Conservation (phyloP, 2,113 vertebrate species). For the Cyanistes caeruleus region DNA sequence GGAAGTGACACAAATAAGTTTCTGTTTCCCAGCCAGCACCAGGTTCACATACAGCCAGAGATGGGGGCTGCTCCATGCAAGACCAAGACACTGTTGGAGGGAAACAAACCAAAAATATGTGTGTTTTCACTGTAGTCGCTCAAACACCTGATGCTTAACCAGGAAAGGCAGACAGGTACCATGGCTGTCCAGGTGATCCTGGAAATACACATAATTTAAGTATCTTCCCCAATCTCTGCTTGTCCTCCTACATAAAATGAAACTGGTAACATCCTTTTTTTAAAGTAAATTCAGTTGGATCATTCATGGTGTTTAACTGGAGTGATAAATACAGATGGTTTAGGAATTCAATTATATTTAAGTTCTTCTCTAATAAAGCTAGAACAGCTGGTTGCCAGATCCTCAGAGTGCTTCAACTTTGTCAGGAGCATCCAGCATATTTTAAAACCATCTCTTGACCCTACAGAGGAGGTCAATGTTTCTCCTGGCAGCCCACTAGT, state of each 20-base stretch:
- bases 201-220: background rate
- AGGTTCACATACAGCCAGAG: background rate
- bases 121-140: background rate
- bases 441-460: conserved; percentile 79
- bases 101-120: background rate
- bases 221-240: background rate
- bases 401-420: conserved; percentile 58
- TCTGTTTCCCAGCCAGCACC: background rate
- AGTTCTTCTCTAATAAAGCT: conserved; percentile 73
- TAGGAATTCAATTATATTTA: conserved; percentile 72
- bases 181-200: background rate
- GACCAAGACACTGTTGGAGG: background rate
- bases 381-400: conserved; percentile 84
- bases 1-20: background rate
- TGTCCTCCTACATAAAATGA: conserved; percentile 1
- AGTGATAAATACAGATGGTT: conserved; percentile 59
- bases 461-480: conserved; percentile 74
- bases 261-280: conserved; percentile 13
- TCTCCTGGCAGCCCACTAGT: conserved; percentile 76
- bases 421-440: conserved; percentile 73
- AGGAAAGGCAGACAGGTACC: background rate
- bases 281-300: background rate
- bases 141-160: background rate
- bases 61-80: background rate
- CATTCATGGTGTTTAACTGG: conserved; percentile 36